phyloP scores from a whole-genome alignment of 2,113 vertebrate genomes.

The Ptilonorhynchus violaceus region DNA sequence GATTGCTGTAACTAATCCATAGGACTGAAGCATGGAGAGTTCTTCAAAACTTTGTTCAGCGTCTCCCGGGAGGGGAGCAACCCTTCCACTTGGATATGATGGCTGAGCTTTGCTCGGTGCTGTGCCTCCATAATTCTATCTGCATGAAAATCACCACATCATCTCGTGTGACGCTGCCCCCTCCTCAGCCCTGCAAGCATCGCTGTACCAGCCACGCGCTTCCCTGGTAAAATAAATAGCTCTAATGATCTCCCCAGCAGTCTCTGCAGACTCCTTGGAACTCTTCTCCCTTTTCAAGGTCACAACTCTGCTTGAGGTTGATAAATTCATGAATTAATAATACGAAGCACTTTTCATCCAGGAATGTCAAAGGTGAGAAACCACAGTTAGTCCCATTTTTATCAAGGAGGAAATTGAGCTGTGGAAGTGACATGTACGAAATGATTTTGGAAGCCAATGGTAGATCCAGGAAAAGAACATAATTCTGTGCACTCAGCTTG shows the following conservation, averaged over 20 bases:
- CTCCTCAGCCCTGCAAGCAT: not conserved
- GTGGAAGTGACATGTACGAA: not conserved
- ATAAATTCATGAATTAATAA: constrained; percentile 49
- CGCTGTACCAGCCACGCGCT: not conserved
- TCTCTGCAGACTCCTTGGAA: not conserved
- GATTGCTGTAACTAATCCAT: not conserved
- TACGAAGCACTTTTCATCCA: constrained; percentile 15
- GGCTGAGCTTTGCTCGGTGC: not conserved
- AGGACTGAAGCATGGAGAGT: not conserved
- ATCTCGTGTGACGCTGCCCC: not conserved
- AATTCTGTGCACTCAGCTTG: not conserved
- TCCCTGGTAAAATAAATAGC: not conserved
- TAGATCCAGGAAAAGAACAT: not conserved
- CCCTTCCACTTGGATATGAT: not conserved
- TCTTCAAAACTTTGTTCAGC: not conserved
- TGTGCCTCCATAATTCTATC: not conserved
- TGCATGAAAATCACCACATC: not conserved
- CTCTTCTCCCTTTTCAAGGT: constrained; percentile 38
- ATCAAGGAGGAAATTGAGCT: constrained; percentile 41
- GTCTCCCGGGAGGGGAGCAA: not conserved
- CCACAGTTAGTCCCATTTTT: constrained; percentile 13
- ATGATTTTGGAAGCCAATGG: not conserved
- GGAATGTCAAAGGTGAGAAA: constrained; percentile 26
- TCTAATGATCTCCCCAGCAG: not conserved
- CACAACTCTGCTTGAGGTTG: constrained; percentile 19